These are phyloP conservation scores for Cryptocephalus primarius DNA, from an alignment of 2,888 invertebrate species.

Conservation along the genomic window DNA sequence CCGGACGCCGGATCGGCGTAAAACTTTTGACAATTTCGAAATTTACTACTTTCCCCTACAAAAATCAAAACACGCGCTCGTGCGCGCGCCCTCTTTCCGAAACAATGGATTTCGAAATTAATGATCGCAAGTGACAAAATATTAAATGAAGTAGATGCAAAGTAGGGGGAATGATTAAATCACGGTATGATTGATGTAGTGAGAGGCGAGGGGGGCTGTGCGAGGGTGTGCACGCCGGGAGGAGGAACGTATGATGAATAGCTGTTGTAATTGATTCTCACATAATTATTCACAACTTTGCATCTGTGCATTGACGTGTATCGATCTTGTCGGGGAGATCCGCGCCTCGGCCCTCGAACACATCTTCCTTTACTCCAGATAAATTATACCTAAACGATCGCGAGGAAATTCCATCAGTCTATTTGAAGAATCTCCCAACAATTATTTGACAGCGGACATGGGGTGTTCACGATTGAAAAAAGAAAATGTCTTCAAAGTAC, in stretches of 20 bases:
- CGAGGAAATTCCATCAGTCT: no score
- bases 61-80: no score
- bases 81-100: no score
- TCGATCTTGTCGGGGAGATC: constrained; percentile 19
- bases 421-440: no score
- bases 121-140: constrained; percentile 13
- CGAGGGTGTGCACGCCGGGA: background rate
- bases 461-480: no score
- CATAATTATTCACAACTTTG: constrained; percentile 37
- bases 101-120: background rate
- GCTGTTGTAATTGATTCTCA: constrained; percentile 37
- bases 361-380: background rate
- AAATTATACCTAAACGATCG: no score
- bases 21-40: no score
- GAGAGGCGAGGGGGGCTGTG: constrained; percentile 16
- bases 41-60: no score
- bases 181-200: constrained; percentile 32
- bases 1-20: no score
- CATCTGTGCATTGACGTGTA: constrained; percentile 37
- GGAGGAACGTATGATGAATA: constrained; percentile 34
- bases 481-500: no score
- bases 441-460: no score
- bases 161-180: constrained; percentile 28
- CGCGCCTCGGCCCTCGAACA: constrained; percentile 1
- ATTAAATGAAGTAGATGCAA: constrained; percentile 22